Evolutionary conservation across 2,797 vertebrate species (phyloP), one percentile per base, ranked within the genome.

Genomic region (Amniataba percoides): DNA sequence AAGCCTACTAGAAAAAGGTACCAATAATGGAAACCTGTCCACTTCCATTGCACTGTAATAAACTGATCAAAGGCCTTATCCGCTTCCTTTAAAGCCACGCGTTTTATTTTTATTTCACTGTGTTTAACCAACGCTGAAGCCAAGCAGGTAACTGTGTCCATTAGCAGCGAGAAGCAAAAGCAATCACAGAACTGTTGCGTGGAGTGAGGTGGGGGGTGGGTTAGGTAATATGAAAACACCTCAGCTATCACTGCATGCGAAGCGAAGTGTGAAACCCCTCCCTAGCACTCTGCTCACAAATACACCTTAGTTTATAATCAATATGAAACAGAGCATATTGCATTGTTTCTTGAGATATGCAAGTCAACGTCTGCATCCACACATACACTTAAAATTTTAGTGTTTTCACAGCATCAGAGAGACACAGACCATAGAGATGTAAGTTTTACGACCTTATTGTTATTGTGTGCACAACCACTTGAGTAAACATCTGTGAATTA

Each of bases 141-240:
- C 58, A 82, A 72, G 80, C 80, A 46, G 58, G 18, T 80, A 78
- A 78, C n/a, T 12, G 34, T 56, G 42, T 57, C 39, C 56, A 51
- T 51, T 51, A 77, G 81, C 62, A 83, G 78, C 73, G 67, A 77
- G 52, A 77, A 78, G 74, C 76, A 73, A 73, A 82, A 71, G 46
- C 46, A 76, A 76, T 80, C 40, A 79, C 60, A 73, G 23, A 80
- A 25, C 11, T 71, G 61, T 34, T 73, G 74, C 57, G 57, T 62
- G 27, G 40, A 1, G 9, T 34, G 43, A 42, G 4, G 48, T 49
- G 51, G 4, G 14, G 49, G 49, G 9, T 40, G 21, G 34, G 46
- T 76, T 66, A 81, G 45, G 60, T 39, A 58, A 80, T 45, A 69
- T 40, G 58, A 86, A 84, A 79, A 77, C 53, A 15, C 36, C 43